Evolutionary conservation across 2,888 invertebrate species (phyloP).

Genomic region (Acanthosoma haemorrhoidale): DNA sequence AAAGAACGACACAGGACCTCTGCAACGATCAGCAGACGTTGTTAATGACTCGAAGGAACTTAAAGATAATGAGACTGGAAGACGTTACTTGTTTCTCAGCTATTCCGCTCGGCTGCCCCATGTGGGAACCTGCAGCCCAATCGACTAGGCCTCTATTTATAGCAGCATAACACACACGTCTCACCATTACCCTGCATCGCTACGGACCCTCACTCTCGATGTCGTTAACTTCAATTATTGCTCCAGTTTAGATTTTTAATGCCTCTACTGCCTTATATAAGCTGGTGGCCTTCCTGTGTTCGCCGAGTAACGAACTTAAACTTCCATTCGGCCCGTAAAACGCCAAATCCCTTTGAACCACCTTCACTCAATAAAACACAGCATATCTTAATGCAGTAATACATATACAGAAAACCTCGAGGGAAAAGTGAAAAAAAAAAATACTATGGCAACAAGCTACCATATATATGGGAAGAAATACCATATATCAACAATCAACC

Average conservation of each 20-base stretch:
- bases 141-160: neutral
- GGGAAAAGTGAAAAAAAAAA: no score
- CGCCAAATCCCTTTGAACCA: no score
- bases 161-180: neutral
- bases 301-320: no score
- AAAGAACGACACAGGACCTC: no score
- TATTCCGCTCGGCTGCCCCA: constrained; percentile 13
- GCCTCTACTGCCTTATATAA: neutral
- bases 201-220: no score
- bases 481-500: no score
- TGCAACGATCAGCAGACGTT: neutral
- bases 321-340: no score
- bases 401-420: no score
- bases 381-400: no score
- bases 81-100: constrained; percentile 24
- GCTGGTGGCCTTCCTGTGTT: neutral
- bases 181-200: neutral
- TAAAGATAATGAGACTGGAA: constrained; percentile 23
- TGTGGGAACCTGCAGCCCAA: constrained; percentile 8
- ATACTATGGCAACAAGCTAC: no score
- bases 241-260: neutral
- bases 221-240: neutral
- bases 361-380: no score
- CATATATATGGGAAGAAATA: no score
- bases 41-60: neutral